Conservation (phyloP, 2,888 invertebrate species). For the Selenia dentaria region DNA sequence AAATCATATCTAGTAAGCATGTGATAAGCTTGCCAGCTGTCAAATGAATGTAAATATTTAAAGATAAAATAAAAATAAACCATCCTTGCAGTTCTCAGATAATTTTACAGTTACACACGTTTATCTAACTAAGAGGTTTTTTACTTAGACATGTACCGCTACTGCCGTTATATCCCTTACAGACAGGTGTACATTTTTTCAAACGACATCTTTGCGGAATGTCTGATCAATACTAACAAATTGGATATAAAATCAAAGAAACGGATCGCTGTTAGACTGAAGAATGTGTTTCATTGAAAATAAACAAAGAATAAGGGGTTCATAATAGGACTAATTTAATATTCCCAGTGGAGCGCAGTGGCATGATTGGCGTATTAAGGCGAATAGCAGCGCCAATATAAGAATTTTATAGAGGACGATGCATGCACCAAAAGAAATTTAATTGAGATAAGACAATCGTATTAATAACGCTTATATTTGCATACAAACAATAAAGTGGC, state of each 20-base stretch:
- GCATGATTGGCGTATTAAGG: conserved; percentile 36
- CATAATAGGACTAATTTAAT: conserved; percentile 23
- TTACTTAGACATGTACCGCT: conserved; percentile 29
- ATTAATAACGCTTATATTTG: no score
- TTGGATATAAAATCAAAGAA: conserved; percentile 10
- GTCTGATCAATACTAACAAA: conserved; percentile 4
- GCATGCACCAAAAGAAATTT: no score
- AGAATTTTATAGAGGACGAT: no score
- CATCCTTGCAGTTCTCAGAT: conserved; percentile 10
- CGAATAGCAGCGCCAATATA: no score
- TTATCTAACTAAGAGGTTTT: conserved; percentile 25
- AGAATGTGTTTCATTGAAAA: conserved; percentile 11
- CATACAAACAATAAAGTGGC: no score
- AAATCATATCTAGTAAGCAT: no score
- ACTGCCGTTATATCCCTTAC: conserved; percentile 31
- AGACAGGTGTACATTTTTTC: conserved; percentile 29
- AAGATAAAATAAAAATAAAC: no score
- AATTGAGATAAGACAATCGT: no score
- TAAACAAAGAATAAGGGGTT: conserved; percentile 6
- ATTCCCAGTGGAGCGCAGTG: conserved; percentile 18
- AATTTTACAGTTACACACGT: conserved; percentile 30
- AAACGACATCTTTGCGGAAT: conserved; percentile 19
- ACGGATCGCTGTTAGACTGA: conserved; percentile 1
- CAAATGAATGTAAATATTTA: no score
- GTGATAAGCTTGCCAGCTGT: no score